Conservation (phyloP, 2,113 vertebrate genomes). For the Phycodurus eques region DNA sequence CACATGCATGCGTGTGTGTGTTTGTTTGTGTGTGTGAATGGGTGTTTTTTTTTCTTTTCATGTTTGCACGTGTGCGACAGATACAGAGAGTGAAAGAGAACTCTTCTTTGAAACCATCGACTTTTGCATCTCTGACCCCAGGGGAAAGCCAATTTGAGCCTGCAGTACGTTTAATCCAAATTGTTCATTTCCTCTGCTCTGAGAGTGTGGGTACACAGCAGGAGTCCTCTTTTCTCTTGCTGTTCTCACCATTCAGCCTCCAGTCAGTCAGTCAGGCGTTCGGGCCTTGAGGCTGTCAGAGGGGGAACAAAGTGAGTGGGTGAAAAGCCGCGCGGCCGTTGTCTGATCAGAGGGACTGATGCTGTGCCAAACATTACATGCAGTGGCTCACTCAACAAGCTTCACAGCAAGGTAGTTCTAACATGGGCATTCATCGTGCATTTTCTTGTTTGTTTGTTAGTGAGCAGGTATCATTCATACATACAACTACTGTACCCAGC, state of each 20-base stretch:
- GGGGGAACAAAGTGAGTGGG: conserved; percentile 69
- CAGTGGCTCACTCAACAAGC: conserved; percentile 60
- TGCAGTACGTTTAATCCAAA: conserved; percentile 47
- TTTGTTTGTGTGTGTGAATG: neutral
- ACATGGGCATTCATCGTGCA: conserved; percentile 39
- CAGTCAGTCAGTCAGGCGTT: conserved; percentile 54
- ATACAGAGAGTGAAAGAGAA: conserved; percentile 11
- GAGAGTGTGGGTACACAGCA: conserved; percentile 27
- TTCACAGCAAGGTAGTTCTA: conserved; percentile 43
- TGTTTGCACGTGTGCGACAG: conserved; percentile 17
- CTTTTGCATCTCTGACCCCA: conserved; percentile 44
- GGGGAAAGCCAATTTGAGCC: conserved; percentile 56
- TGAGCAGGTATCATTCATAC: neutral
- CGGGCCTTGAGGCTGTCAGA: conserved; percentile 64
- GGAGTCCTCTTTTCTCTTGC: conserved; percentile 31
- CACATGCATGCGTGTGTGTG: neutral
- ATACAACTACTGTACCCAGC: neutral
- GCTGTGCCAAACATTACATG: conserved; percentile 63
- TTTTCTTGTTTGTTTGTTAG: conserved; percentile 24
- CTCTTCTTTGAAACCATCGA: conserved; percentile 50
- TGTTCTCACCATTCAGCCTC: conserved; percentile 41
- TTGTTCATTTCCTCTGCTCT: conserved; percentile 51
- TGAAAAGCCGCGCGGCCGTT: conserved; percentile 63
- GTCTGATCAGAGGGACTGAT: conserved; percentile 69
- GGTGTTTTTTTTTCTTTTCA: conserved; percentile 7